Base-by-base conservation (phyloP, 2,797 vertebrate genomes). In the Alfaro cultratus region DNA sequence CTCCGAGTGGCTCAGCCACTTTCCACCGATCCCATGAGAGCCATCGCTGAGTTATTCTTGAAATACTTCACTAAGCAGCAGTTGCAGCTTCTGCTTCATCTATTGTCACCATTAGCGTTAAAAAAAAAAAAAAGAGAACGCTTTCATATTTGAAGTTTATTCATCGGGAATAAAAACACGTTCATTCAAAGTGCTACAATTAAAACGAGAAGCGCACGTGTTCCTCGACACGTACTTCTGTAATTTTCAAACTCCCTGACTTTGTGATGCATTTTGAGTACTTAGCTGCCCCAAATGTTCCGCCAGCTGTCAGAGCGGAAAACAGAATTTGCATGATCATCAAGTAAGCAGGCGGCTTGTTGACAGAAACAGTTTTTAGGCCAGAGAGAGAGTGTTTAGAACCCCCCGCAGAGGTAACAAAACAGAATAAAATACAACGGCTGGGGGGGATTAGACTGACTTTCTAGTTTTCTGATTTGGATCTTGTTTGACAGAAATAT, bases 321-420 rank as follows among this genome's bases (percentile, higher is more conserved):
- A 86, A 79, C 11, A 74, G 77, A 82, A 83, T 55, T 3, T 73
- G 55, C 36, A 36, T 34, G 73, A 86, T 75, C 57, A 16, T 47
- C 79, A 71, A 77, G 78, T 81, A 80, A 85, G 79, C 80, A 80
- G 70, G 29, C 75, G 26, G 68, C 6, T 60, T 74, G 78, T 77
- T 87, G 81, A 83, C 55, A 79, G 60, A 80, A 83, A 75, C 31
- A 23, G 36, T 34, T 86, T 85, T 83, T 51, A 85, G 79, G 77
- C 78, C 77, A 86, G 74, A 29, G 55, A 55, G 51, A 60, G 74
- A 74, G 55, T 45, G 68, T 77, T 75, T 23, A 67, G 39, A 79
- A 71, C 12, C 31, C 49, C 73, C 60, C 26, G 23, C 41, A 45
- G 84, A 62, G 75, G 39, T 53, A 70, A 47, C 6, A 47, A 73